Evolutionary conservation across 2,113 vertebrate species (phyloP), one percentile per base, ranked within the genome.

Genomic region (Phrynosoma blainvillii): DNA sequence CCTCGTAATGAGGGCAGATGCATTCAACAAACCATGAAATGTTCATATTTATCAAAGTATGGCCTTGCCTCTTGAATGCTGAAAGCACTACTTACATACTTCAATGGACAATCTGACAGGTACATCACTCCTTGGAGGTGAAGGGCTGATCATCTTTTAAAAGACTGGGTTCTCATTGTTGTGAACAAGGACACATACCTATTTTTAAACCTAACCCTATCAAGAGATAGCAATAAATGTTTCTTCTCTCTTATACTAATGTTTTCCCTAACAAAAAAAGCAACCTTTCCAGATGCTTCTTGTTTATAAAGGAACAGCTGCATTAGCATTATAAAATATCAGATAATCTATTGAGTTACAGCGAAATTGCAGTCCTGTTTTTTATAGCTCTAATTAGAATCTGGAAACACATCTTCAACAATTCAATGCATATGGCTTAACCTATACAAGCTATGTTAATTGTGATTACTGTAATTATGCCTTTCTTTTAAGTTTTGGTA

Each of bases 311-410:
- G 52, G 81, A 90, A 79, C 16, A 83, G 11, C 86, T 90, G 87
- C 84, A 86, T 84, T 92, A 90, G 82, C 85, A 90, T 91, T 87
- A 71, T 87, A 89, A 89, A 74, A 74, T 87, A 87, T 36, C 75
- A 90, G 79, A 86, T 90, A 93, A 93, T 92, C 74, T 85, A 84
- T n/a, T 79, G 87, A 40, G 71, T 88, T 92, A 94, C 89, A 77
- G 84, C 87, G 91, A 88, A 93, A 82, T 47, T 59, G 74, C 77
- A 87, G 32, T 66, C 74, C 54, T 92, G 71, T 87, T 88, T 82
- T 91, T 88, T 82, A 90, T 59, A n/a, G 85, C 80, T 93, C 84
- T 92, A 91, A 93, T 95, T 92, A 91, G 89, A 92, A 92, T 84
- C 86, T 88, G 87, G 91, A 93, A 93, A 88, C 90, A 90, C 77